Evolutionary conservation across 2,888 invertebrate species (phyloP), one percentile per base, ranked within the genome.

Genomic region (Eupithecia abbreviata): DNA sequence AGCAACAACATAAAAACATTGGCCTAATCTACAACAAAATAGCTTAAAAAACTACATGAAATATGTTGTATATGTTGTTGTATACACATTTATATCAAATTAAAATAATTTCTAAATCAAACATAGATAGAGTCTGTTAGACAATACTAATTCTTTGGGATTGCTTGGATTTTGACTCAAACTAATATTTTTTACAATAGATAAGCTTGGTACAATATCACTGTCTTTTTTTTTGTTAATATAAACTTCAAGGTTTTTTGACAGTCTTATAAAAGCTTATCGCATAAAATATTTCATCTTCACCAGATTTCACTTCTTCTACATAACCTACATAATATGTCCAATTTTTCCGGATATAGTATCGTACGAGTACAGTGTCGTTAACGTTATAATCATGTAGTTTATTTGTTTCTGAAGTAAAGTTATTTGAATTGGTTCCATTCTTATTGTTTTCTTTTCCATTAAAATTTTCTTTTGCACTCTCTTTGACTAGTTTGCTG

Each of bases 331-430:
- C 69, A 68, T 77, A 77, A 71, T 77, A 77, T 45, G 77, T 74
- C 71, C 74, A 77, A 76, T 65, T 74, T 66, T 73, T 73, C 58
- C 75, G 77, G 62, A 42, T 49, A 79, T 43, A 74, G 72, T 77
- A 77, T 77, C 77, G 77, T 72, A 77, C 77, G 49, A 77, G 65
- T 72, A 74, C 79, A 65, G 47, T 72, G 74, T 76, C 71, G 71
- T 74, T 76, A 18, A 71, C 71, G n/a, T 67, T 62, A 68, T 58
- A 74, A 68, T 79, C 62, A 67, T 58, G 58, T 58, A 62, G 58
- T 71, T 62, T 71, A 71, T 18, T 71, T 71, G 49, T 72, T 71
- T 75, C 62, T 73, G 62, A 55, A 71, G 15, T 62, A 15, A 15
- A 58, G 18, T 58, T 71, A 42, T 51, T 55, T 71, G 47, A 71